phyloP scores from a whole-genome alignment of 2,113 vertebrate genomes.

The Coreoperca whiteheadi region DNA sequence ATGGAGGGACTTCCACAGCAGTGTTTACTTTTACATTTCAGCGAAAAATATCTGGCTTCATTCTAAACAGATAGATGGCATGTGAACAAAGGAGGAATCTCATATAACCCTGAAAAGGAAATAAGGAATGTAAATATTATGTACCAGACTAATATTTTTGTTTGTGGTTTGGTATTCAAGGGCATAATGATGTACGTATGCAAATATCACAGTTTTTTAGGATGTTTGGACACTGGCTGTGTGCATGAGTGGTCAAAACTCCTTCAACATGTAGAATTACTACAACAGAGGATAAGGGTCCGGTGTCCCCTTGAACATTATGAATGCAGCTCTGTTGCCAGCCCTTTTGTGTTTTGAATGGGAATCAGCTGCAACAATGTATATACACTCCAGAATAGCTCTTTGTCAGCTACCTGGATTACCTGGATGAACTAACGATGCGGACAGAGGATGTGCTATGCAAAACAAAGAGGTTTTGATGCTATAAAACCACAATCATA shows the following conservation, averaged over 20 bases:
- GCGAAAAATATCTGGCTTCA: constrained; percentile 70
- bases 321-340: not conserved
- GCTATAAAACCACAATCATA: constrained; percentile 47
- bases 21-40: constrained; percentile 82
- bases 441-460: constrained; percentile 32
- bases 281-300: not conserved
- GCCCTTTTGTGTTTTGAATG: constrained; percentile 12
- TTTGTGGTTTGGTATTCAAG: constrained; percentile 49
- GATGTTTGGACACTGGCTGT: constrained; percentile 26
- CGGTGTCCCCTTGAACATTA: not conserved
- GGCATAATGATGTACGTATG: constrained; percentile 35
- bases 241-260: not conserved
- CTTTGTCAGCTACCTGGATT: constrained; percentile 47
- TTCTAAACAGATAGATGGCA: constrained; percentile 72
- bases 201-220: constrained; percentile 38
- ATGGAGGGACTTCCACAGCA: constrained; percentile 83
- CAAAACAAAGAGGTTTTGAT: constrained; percentile 61
- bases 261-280: constrained; percentile 4
- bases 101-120: constrained; percentile 50
- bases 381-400: constrained; percentile 25
- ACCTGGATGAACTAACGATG: constrained; percentile 35
- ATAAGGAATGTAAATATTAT: constrained; percentile 61
- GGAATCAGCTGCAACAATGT: constrained; percentile 9
- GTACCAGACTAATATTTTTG: constrained; percentile 55
- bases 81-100: constrained; percentile 52